Conservation (phyloP, 2,797 vertebrate species). For the Thunnus albacares region DNA sequence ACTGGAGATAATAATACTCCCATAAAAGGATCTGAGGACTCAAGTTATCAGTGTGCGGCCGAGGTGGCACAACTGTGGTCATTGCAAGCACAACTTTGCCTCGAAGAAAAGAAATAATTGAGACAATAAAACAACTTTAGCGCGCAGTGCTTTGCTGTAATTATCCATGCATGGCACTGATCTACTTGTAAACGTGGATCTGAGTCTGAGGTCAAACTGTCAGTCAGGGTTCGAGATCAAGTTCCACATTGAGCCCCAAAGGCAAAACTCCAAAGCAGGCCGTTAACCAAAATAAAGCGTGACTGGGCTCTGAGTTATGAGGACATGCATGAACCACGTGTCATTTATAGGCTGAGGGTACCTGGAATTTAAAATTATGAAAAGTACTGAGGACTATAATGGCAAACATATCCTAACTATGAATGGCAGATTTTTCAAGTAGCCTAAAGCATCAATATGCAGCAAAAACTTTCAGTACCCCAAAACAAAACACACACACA, state of each 20-base stretch:
- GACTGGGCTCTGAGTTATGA: constrained; percentile 68
- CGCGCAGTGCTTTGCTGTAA: constrained; percentile 23
- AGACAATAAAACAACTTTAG: constrained; percentile 41
- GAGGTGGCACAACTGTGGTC: constrained; percentile 9
- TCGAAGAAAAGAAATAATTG: constrained; percentile 2
- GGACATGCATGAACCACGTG: constrained; percentile 68
- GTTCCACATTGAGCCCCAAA: constrained; percentile 74
- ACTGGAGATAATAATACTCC: constrained; percentile 51
- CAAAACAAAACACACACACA: constrained; percentile 11
- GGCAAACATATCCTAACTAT: background rate
- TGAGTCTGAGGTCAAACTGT: constrained; percentile 75
- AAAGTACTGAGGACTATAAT: background rate
- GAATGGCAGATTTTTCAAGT: background rate
- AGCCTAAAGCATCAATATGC: constrained; percentile 22
- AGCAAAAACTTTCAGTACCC: constrained; percentile 54
- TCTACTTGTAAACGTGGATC: constrained; percentile 75
- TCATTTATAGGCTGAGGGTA: constrained; percentile 40
- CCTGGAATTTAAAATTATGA: constrained; percentile 27
- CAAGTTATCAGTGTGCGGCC: constrained; percentile 30
- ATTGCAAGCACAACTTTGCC: background rate
- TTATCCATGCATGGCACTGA: constrained; percentile 53
- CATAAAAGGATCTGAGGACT: constrained; percentile 46
- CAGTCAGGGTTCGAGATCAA: constrained; percentile 79
- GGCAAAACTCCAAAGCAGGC: constrained; percentile 71
- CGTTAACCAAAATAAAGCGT: constrained; percentile 74